Evolutionary conservation across 2,888 invertebrate genomes (phyloP).

Genomic region (Tanypteryx hageni): DNA sequence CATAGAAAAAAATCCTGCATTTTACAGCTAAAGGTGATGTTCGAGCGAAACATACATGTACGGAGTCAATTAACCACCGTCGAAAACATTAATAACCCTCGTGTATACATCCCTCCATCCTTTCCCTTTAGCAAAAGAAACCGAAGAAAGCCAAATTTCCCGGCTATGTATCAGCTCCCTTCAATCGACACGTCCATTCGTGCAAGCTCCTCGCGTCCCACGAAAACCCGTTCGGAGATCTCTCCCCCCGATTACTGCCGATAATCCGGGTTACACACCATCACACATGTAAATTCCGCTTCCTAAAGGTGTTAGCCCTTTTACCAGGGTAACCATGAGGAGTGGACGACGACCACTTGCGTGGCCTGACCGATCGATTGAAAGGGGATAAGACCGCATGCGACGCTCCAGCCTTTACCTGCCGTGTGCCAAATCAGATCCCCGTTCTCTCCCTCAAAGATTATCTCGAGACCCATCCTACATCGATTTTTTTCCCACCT

Average conservation of each 20-base stretch:
- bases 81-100: no score
- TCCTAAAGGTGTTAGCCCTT: slow-evolving; percentile 9
- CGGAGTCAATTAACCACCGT: no score
- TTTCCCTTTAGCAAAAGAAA: not conserved
- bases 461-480: not conserved
- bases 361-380: not conserved
- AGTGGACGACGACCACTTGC: slow-evolving; percentile 7
- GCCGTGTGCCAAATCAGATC: slow-evolving; percentile 29
- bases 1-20: no score
- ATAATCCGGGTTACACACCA: not conserved
- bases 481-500: slow-evolving; percentile 31
- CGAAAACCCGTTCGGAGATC: not conserved
- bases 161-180: not conserved
- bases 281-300: not conserved
- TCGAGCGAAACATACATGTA: no score
- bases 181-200: not conserved
- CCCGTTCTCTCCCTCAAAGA: slow-evolving; percentile 6
- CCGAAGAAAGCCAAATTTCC: not conserved
- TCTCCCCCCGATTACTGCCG: not conserved
- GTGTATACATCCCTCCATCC: no score
- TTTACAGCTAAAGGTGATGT: no score
- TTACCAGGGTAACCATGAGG: not conserved
- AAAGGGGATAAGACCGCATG: slow-evolving; percentile 23
- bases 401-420: slow-evolving; percentile 22
- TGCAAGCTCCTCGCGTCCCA: not conserved